Evolutionary conservation across 1,140 invertebrate genomes (phyloP).

Genomic region (Idris sp.): DNA sequence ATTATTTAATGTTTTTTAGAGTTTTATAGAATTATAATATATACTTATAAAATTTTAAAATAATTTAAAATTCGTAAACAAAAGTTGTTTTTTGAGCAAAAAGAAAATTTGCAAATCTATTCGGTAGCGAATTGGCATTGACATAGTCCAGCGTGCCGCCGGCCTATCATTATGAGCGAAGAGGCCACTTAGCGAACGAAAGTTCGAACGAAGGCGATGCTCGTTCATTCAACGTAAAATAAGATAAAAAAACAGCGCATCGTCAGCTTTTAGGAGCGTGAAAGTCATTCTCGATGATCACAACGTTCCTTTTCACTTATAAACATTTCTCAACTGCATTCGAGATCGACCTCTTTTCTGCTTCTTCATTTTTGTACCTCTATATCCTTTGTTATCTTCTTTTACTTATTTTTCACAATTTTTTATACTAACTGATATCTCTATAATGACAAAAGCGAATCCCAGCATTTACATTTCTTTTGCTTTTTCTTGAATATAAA

Average conservation of each 20-base stretch:
- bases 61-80: too few relatives aligned
- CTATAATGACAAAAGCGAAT: too few relatives aligned
- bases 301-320: constrained; percentile 41
- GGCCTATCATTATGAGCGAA: constrained; percentile 60
- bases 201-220: constrained; percentile 43
- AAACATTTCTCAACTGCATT: constrained; percentile 49
- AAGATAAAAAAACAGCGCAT: constrained; percentile 49
- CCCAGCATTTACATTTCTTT: too few relatives aligned
- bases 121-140: constrained; percentile 58
- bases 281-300: constrained; percentile 57
- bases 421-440: too few relatives aligned
- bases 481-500: too few relatives aligned
- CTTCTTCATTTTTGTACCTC: constrained; percentile 2
- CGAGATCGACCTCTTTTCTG: constrained; percentile 10
- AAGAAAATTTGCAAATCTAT: constrained; percentile 43
- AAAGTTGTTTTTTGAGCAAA: constrained; percentile 14
- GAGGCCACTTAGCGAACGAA: constrained; percentile 54
- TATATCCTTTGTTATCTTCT: constrained; percentile 10
- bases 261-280: constrained; percentile 57
- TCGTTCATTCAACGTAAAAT: constrained; percentile 47
- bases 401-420: too few relatives aligned
- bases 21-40: too few relatives aligned
- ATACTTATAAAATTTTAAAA: too few relatives aligned
- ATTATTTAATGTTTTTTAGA: too few relatives aligned
- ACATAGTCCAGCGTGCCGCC: constrained; percentile 54